Evolutionary conservation across 2,888 invertebrate genomes (phyloP).

Genomic region (Chrysolina haemoptera): DNA sequence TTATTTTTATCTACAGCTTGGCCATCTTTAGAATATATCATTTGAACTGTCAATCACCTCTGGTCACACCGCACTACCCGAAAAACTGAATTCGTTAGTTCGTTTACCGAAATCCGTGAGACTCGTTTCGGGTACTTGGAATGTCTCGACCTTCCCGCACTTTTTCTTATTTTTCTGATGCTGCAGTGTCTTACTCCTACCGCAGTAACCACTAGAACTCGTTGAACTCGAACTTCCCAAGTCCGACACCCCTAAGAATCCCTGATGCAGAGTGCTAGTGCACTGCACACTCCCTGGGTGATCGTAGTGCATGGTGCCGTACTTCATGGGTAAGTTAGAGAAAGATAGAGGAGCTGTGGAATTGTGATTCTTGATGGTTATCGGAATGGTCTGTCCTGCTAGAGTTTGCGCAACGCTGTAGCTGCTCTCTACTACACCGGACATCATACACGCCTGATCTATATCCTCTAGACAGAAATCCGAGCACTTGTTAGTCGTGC

Average conservation of each 20-base stretch:
- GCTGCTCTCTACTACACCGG: conserved; percentile 40
- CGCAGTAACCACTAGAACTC: conserved; percentile 65
- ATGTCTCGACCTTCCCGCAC: conserved; percentile 68
- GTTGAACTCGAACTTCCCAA: conserved; percentile 67
- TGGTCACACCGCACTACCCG: conserved; percentile 67
- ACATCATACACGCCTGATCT: conserved; percentile 56
- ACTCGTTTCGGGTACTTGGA: conserved; percentile 65
- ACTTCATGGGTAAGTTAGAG: conserved; percentile 56
- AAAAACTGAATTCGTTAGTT: conserved; percentile 63
- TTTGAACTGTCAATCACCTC: background rate
- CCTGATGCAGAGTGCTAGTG: conserved; percentile 67
- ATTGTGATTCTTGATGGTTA: conserved; percentile 68
- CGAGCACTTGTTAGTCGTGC: conserved; percentile 68
- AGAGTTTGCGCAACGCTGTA: conserved; percentile 55
- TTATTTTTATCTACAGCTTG: no score
- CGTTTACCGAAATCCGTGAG: conserved; percentile 63
- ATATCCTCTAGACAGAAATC: conserved; percentile 58
- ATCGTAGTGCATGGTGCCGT: conserved; percentile 63
- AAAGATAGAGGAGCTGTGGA: conserved; percentile 58
- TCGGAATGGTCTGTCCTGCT: conserved; percentile 70
- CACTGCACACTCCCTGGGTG: conserved; percentile 24
- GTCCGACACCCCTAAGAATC: conserved; percentile 67
- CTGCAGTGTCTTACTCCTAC: conserved; percentile 67
- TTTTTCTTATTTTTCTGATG: conserved; percentile 63
- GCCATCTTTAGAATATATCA: conserved; percentile 12